phyloP scores from a whole-genome alignment of 1,140 invertebrate species.

The Nautilus pompilius region DNA sequence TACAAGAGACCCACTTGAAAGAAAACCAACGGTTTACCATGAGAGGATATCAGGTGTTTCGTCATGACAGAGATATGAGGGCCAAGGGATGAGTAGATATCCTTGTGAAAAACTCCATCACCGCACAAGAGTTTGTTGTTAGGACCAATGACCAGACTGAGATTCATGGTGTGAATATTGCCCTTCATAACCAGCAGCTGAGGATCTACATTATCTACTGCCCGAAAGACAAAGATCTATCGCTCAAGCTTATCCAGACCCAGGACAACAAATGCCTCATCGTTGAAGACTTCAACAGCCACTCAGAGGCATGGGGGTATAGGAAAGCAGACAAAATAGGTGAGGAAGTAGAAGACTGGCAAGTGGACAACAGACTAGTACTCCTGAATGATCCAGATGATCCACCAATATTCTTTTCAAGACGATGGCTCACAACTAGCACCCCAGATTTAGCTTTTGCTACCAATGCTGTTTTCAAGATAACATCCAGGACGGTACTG shows the following conservation, averaged over 20 bases:
- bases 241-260: background rate
- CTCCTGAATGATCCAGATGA: conserved; percentile 3
- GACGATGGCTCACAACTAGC: background rate
- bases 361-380: background rate
- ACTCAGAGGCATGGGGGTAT: conserved; percentile 11
- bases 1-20: conserved; percentile 11
- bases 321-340: background rate
- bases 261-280: background rate
- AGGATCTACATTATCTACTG: background rate
- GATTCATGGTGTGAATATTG: background rate
- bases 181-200: background rate
- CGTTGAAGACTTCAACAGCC: conserved; percentile 13
- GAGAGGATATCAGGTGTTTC: background rate
- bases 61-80: conserved; percentile 5
- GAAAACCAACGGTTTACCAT: background rate
- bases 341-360: conserved; percentile 14
- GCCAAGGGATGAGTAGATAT: conserved; percentile 4
- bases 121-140: background rate
- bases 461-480: background rate
- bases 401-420: conserved; percentile 1
- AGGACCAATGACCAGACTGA: background rate
- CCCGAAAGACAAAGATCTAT: background rate
- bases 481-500: background rate
- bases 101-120: background rate
- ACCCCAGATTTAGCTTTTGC: conserved; percentile 7